Evolutionary conservation across 2,888 invertebrate genomes (phyloP), one percentile per base, ranked within the genome.

Genomic region (Orchesella flavescens): DNA sequence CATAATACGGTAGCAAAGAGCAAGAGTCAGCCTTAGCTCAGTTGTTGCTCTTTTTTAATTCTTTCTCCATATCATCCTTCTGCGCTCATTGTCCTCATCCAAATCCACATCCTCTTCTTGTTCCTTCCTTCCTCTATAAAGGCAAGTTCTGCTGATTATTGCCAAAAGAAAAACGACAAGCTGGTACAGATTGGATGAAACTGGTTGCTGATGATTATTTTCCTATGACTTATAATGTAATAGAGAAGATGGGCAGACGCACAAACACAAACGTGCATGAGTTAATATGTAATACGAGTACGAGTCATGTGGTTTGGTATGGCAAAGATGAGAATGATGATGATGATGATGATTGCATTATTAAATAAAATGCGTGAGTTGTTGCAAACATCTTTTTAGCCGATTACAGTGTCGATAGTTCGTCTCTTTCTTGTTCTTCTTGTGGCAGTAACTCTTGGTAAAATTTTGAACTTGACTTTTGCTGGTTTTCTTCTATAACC

Each of bases 361-460:
- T 81, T 81, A 81, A 73, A 66, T 80, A 63, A 79, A 74, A 69
- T 81, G 81, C 81, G 75, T 81, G 81, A 68, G 81, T 81, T 81
- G 74, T 81, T 81, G 73, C 81, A 75, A 80, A 80, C 53, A 66
- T 65, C 43, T 44, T 23, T 61, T 13, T 46, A 66, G 46, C 66
- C 46, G 66, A 66, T 66, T 68, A 9, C 46, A 34, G 17, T 23
- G 13, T 9, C 34, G 19, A 24, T 19, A 68, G 44, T 46, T 68
- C 49, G 13, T 59, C 73, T 73, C 34, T 44, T 66, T 49, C 68
- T 23, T 61, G 43, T 24, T 43, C 21, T 63, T 66, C 66, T 76
- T 55, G 66, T 57, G 55, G 34, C 77, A 53, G 69, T 77, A 77
- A 77, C 69, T 77, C 76, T 76, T 76, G 46, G 63, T 76, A 66